phyloP scores from a whole-genome alignment of 2,888 invertebrate species.

The Drosophila melanocephala region DNA sequence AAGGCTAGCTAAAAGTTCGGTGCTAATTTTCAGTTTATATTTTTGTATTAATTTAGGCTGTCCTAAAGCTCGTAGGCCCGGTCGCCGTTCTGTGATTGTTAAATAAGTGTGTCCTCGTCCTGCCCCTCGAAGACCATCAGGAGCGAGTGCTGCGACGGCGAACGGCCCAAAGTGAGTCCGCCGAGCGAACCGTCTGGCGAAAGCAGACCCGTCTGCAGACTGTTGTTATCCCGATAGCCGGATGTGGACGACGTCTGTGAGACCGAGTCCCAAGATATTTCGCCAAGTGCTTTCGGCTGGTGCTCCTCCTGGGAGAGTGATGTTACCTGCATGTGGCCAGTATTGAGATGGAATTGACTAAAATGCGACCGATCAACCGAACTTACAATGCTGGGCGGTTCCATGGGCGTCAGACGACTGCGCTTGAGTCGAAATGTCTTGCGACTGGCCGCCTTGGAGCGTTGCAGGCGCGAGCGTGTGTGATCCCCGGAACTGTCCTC shows the following conservation, averaged over 20 bases:
- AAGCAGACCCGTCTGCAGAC: slow-evolving; percentile 85
- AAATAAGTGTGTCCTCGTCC: slow-evolving; percentile 94
- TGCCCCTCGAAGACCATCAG: slow-evolving; percentile 92
- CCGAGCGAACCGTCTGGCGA: slow-evolving; percentile 87
- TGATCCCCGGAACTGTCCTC: slow-evolving; percentile 89
- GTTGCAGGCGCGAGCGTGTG: slow-evolving; percentile 90
- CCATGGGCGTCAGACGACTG: slow-evolving; percentile 89
- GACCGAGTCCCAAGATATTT: slow-evolving; percentile 93
- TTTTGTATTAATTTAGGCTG: slow-evolving; percentile 18
- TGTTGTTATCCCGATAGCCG: slow-evolving; percentile 91
- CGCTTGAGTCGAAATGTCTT: slow-evolving; percentile 96
- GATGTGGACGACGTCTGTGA: slow-evolving; percentile 95
- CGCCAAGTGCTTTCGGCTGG: slow-evolving; percentile 85
- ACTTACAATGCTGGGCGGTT: slow-evolving; percentile 86
- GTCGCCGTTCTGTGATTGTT: slow-evolving; percentile 85
- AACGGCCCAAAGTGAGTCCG: slow-evolving; percentile 89
- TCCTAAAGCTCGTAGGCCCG: slow-evolving; percentile 75
- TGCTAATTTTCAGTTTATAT: slow-evolving; percentile 16
- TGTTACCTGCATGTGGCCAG: slow-evolving; percentile 64
- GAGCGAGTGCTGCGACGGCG: slow-evolving; percentile 92
- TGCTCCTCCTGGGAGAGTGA: slow-evolving; percentile 68
- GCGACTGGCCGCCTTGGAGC: slow-evolving; percentile 96
- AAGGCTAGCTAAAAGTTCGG: slow-evolving; percentile 35
- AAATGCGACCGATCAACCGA: not conserved
- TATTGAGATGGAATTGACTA: not conserved